Evolutionary conservation across 2,797 vertebrate species (phyloP), one percentile per base, ranked within the genome.

Genomic region (Lycodopsis pacificus): DNA sequence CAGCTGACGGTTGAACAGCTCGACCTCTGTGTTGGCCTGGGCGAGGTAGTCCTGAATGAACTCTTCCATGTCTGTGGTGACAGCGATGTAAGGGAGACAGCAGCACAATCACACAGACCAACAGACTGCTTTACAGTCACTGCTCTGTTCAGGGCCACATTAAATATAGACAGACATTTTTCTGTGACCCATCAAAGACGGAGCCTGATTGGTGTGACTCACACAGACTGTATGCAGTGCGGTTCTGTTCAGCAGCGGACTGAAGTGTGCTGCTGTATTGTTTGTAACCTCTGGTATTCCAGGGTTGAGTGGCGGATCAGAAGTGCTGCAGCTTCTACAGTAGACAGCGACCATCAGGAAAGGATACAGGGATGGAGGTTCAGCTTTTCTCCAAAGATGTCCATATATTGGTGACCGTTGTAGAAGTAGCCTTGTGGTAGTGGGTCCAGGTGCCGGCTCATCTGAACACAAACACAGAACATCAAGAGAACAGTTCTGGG

Each of bases 281-380:
- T 15, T 58, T 73, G 56, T 22, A 40, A 15, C 0, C 4, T 44
- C 3, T 10, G 15, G 12, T 36, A 20, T 44, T 44, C 34, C 9
- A 63, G 44, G 8, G 7, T 10, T 64, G 25, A 59, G 30, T n/a
- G 15, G 51, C 27, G 57, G 3, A 51, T 22, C 13, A 14, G 5
- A 7, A 36, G 57, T 15, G 44, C 34, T 0, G 4, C 3, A 58
- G 15, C 10, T 46, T 79, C 22, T n/a, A 56, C 2, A 64, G 10
- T 0, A 42, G 27, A 36, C 10, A 14, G n/a, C 22, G 17, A 51
- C 0, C 13, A 7, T 4, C 0, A 11, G 40, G 80, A 82, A 96
- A 98, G 96, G 98, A 99, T 99, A 99, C 97, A 46, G 15, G 98
- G 98, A 84, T 99, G 98, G 87, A 96, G 94, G 93, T 92, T 95